Evolutionary conservation across 2,888 invertebrate genomes (phyloP), one percentile per base, ranked within the genome.

Genomic region (Pyralis farinalis): DNA sequence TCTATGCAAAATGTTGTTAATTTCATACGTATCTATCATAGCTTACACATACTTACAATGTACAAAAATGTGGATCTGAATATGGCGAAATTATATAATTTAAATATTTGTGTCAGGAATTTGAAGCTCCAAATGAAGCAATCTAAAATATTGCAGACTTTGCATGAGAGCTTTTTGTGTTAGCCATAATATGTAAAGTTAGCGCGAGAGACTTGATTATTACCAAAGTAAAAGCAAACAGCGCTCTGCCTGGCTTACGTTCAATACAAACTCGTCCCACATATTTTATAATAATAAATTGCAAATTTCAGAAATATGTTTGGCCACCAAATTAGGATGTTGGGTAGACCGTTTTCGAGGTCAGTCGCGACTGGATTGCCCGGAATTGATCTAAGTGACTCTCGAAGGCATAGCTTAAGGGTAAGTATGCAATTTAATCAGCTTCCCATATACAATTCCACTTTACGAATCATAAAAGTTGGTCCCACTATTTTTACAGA

Each of bases 321-420:
- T 65, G 90, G 92, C 46, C 91, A 91, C 49, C 91, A 91, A 71
- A 91, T 92, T 68, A 91, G 92, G 51, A 91, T 92, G 78, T 82
- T 93, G 71, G 92, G 92, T 55, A 83, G 92, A 59, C 91, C 92
- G 36, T 92, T 92, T 69, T 92, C 92, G 46, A 90, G 92, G 60
- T 92, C 92, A 31, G 92, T 92, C 42, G 91, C 91, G 20, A 91
- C 91, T 46, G 90, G 91, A 16, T 77, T 91, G 48, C 87, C 89
- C 9, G 89, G 89, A 35, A 90, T 90, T 37, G 86, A 85, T 63
- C 72, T 87, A 30, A 89, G 70, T 27, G 91, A 91, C 51, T 88
- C 90, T 9, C 82, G 91, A 51, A 80, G 91, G 60, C 90, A 91
- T 56, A 92, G 91, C 67, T 78, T 92, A 52, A 77, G 91, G 78